phyloP scores from a whole-genome alignment of 2,888 invertebrate species.

The Sarcophaga subvicina region DNA sequence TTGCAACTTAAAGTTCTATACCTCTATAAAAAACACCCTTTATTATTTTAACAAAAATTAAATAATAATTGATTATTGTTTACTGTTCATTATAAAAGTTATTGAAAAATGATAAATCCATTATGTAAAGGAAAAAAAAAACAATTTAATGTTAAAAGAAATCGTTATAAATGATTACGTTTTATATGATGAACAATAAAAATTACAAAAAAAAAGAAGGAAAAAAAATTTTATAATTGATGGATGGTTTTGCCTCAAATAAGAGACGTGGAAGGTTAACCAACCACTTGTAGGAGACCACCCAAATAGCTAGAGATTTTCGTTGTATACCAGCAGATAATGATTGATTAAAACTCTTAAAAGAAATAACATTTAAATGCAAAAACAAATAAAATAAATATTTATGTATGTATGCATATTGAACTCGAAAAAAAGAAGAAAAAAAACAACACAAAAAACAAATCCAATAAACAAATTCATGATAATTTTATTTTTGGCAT shows the following conservation, averaged over 20 bases:
- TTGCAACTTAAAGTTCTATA: too few species aligned
- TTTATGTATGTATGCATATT: slow-evolving; percentile 14
- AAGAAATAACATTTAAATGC: slow-evolving; percentile 42
- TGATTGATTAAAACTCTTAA: slow-evolving; percentile 63
- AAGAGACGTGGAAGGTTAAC: slow-evolving; percentile 11
- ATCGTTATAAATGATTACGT: too few species aligned
- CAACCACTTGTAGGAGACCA: slow-evolving; percentile 52
- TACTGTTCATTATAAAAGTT: too few species aligned
- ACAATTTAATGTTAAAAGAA: too few species aligned
- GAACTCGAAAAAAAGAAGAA: neutral
- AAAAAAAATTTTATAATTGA: slow-evolving; percentile 28
- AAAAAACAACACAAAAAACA: neutral
- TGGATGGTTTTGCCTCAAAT: slow-evolving; percentile 18
- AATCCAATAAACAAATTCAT: neutral
- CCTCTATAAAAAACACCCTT: too few species aligned
- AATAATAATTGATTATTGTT: too few species aligned
- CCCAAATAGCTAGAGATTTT: slow-evolving; percentile 43
- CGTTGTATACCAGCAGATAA: slow-evolving; percentile 32
- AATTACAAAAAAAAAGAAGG: neutral
- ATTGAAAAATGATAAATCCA: too few species aligned
- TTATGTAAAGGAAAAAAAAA: too few species aligned
- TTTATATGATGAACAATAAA: neutral
- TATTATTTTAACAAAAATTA: too few species aligned
- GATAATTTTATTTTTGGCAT: slow-evolving; percentile 41
- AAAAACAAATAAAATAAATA: slow-evolving; percentile 32